phyloP scores from a whole-genome alignment of 35 echinoderm and acorn worm species.

The Heliocidaris erythrogramma region DNA sequence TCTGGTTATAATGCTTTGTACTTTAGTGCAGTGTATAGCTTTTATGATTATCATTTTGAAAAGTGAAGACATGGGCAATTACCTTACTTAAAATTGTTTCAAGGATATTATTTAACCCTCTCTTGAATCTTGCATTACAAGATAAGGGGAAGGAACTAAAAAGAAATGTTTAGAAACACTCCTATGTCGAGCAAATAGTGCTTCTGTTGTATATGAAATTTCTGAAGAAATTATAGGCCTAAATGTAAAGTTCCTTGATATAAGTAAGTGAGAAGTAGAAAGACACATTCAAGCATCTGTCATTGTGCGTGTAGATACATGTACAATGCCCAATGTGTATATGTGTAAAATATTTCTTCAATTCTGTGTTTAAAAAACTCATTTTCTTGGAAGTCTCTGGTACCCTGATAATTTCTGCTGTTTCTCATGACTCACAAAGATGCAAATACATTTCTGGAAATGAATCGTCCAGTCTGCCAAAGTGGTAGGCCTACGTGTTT shows the following conservation, averaged over 20 bases:
- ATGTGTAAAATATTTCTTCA: too few species aligned
- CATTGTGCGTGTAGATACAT: too few species aligned
- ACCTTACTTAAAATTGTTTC: background rate
- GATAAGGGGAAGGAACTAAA: background rate
- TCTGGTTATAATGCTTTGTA: background rate
- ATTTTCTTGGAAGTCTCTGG: too few species aligned
- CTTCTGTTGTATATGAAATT: too few species aligned
- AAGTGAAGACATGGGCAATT: background rate
- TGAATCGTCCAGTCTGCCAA: background rate
- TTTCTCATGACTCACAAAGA: background rate
- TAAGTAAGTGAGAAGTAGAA: background rate
- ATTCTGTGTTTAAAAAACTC: too few species aligned
- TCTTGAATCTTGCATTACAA: background rate
- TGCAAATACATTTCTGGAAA: background rate
- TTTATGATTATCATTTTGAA: background rate
- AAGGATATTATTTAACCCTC: background rate
- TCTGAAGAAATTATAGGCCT: too few species aligned
- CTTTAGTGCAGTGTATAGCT: background rate
- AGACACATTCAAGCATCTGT: background rate
- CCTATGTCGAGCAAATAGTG: background rate
- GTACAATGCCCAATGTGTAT: too few species aligned
- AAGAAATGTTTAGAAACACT: background rate
- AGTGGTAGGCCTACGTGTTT: background rate
- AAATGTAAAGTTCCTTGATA: too few species aligned
- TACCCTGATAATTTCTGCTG: background rate